Evolutionary conservation across 2,888 invertebrate species (phyloP).

Genomic region (Cyclophora punctaria): DNA sequence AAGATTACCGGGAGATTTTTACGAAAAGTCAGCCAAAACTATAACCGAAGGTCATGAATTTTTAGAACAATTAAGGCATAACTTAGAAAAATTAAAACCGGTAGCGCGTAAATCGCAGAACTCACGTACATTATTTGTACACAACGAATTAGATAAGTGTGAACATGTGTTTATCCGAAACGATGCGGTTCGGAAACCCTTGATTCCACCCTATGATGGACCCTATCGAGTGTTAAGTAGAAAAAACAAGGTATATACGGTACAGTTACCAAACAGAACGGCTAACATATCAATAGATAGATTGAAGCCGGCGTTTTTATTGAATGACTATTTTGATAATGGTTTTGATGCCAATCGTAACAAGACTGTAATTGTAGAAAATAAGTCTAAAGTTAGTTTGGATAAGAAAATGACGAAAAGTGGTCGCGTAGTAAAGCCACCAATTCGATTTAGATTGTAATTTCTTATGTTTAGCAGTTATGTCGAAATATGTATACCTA

Average conservation of each 20-base stretch:
- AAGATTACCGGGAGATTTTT: conserved; percentile 9
- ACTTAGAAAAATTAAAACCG: not conserved
- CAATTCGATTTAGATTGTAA: not conserved
- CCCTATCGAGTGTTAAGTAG: conserved; percentile 8
- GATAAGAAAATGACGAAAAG: not conserved
- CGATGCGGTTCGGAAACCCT: conserved; percentile 5
- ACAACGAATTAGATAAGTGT: conserved; percentile 5
- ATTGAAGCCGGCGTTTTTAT: conserved; percentile 1
- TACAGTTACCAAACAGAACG: conserved; percentile 5
- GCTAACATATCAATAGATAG: conserved; percentile 3
- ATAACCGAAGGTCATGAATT: not conserved
- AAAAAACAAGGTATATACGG: conserved; percentile 1
- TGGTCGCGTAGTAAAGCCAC: not conserved
- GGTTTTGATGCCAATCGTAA: not conserved
- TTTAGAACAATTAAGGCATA: not conserved
- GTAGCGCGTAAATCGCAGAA: not conserved
- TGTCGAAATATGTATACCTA: not conserved
- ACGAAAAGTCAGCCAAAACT: not conserved
- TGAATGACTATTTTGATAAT: not conserved
- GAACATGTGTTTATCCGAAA: conserved; percentile 9
- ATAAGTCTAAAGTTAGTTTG: not conserved
- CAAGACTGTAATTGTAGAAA: not conserved
- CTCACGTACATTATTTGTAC: conserved; percentile 3
- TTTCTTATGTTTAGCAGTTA: not conserved
- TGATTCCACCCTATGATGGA: conserved; percentile 6